These are phyloP conservation scores for Gallinago media DNA, from an alignment of 2,113 vertebrate genomes.

Conservation along the genomic window DNA sequence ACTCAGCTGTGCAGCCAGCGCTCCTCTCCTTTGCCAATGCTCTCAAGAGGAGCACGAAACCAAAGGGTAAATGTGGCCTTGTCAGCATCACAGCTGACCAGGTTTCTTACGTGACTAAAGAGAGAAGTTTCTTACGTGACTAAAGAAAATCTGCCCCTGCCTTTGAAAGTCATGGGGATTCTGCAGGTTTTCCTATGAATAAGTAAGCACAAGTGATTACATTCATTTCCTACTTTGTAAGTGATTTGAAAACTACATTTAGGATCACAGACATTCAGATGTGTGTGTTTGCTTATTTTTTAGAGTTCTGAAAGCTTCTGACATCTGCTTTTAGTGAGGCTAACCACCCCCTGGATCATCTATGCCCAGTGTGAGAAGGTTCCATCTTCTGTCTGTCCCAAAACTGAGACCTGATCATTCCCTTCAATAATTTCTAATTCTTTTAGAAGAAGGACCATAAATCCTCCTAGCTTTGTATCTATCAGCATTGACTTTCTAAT, in stretches of 20 bases:
- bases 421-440: not conserved
- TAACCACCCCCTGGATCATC: not conserved
- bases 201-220: not conserved
- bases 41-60: too few relatives aligned
- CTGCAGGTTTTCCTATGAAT: not conserved
- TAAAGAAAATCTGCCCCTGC: too few relatives aligned
- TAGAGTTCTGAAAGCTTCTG: not conserved
- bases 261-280: not conserved
- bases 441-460: not conserved
- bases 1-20: too few relatives aligned
- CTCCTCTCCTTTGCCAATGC: too few relatives aligned
- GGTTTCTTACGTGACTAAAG: too few relatives aligned
- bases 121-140: too few relatives aligned
- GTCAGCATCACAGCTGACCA: too few relatives aligned
- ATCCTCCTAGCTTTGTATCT: not conserved
- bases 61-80: too few relatives aligned
- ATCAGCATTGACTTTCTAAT: not conserved
- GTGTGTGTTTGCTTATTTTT: not conserved
- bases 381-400: not conserved
- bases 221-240: not conserved
- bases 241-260: not conserved
- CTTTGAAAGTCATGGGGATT: not conserved
- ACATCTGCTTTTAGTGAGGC: not conserved
- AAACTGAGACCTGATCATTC: not conserved
- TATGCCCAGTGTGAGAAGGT: not conserved